Evolutionary conservation across 1,140 invertebrate species (phyloP), one percentile per base, ranked within the genome.

Genomic region (Diorhabda carinulata): DNA sequence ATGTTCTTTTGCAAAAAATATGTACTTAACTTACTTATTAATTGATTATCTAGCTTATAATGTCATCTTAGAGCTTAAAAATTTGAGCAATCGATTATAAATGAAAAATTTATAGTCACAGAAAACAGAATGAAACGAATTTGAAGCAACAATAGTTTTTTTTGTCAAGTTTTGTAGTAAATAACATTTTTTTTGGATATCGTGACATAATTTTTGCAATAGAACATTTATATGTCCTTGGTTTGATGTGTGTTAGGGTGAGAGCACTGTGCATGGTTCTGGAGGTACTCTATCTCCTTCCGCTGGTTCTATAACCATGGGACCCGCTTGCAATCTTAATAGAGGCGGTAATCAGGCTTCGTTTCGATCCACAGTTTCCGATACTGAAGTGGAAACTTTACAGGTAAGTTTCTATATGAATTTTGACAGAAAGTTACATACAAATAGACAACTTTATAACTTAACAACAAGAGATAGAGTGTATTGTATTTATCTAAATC

Each of bases 301-400:
- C 72, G 87, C 89, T 76, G 91, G 91, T 75, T 92, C 90, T 78
- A 91, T 92, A 81, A 91, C 91, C 73, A 92, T 91, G 72, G 93
- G 93, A 83, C 90, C 91, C 69, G 88, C 88, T 69, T 82, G 81
- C 83, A 82, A 84, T 70, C 73, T 83, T 60, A 81, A 86, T 75
- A 83, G 86, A 73, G 85, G 85, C 77, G 85, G 85, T 74, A 83
- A 82, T 66, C 83, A 81, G 78, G 81, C 78, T 70, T 91, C 91
- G 60, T 90, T 92, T 83, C 88, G 94, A 75, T 94, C 93, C 73
- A 93, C 95, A 64, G 90, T 96, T 71, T 97, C 95, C 72, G 96
- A 98, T 83, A 96, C 93, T 78, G 96, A 97, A 86, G 88, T 94
- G 78, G 92, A 95, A 83, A 90, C 89, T 79, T 87, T 90, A 81